Evolutionary conservation across 2,113 vertebrate species (phyloP).

Genomic region (Neodon shergylaensis): DNA sequence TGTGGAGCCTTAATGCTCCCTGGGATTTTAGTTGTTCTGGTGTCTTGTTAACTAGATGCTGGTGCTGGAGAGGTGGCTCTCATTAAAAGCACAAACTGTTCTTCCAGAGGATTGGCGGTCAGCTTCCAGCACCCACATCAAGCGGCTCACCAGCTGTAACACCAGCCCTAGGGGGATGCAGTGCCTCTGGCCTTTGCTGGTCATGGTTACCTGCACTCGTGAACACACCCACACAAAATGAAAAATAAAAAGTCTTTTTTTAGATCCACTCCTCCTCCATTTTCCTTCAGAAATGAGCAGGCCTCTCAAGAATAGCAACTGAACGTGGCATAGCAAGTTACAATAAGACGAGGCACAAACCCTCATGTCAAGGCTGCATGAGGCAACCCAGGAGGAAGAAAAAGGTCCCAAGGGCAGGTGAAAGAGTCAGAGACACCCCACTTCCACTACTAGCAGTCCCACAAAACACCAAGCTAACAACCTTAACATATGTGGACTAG

Average conservation of each 20-base stretch:
- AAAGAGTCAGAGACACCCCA: too few species aligned
- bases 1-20: neutral
- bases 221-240: neutral
- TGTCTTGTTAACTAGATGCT: neutral
- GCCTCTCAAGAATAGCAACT: too few species aligned
- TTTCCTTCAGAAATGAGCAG: too few species aligned
- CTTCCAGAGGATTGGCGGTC: neutral
- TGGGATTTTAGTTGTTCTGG: neutral
- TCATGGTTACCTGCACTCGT: neutral
- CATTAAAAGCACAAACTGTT: neutral
- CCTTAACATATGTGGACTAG: too few species aligned
- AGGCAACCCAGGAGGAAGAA: too few species aligned
- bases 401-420: too few species aligned
- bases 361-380: too few species aligned
- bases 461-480: too few species aligned
- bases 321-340: too few species aligned
- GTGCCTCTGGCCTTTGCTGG: neutral
- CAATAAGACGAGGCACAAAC: too few species aligned
- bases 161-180: neutral
- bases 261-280: too few species aligned
- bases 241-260: neutral
- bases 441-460: too few species aligned
- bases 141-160: neutral
- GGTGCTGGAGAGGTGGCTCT: neutral
- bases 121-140: neutral